phyloP scores from a whole-genome alignment of 2,888 invertebrate species.

The Drosophila hamatofila region DNA sequence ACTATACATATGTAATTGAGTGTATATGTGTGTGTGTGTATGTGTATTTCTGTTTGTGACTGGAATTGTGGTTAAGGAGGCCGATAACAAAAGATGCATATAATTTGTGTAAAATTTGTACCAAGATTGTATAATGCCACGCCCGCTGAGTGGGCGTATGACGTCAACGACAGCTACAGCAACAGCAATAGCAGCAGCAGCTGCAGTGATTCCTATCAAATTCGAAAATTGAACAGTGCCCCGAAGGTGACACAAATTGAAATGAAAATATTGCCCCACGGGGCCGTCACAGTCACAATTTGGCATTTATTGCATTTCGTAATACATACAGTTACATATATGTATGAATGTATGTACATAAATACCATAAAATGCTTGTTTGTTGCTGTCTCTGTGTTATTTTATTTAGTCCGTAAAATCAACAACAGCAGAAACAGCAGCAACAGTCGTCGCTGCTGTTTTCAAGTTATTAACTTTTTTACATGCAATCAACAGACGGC shows the following conservation, averaged over 20 bases:
- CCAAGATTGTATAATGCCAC: conserved; percentile 20
- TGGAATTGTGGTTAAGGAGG: conserved; percentile 11
- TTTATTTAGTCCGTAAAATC: conserved; percentile 52
- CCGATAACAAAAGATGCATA: conserved; percentile 44
- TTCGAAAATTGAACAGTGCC: conserved; percentile 43
- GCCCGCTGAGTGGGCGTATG: conserved; percentile 33
- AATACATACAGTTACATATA: conserved; percentile 17
- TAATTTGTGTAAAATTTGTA: conserved; percentile 43
- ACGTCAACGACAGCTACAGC: conserved; percentile 32
- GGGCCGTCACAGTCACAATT: conserved; percentile 39
- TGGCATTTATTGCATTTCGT: conserved; percentile 64
- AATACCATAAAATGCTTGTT: conserved; percentile 46
- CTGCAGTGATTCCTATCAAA: conserved; percentile 48
- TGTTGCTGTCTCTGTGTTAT: conserved; percentile 28
- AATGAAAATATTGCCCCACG: conserved; percentile 48
- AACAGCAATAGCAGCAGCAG: conserved; percentile 3
- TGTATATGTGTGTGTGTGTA: neutral
- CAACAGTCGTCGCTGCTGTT: conserved; percentile 27
- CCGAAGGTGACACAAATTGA: conserved; percentile 63
- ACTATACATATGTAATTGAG: neutral
- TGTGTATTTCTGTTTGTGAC: neutral
- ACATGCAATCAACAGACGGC: conserved; percentile 56
- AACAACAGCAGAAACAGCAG: conserved; percentile 26
- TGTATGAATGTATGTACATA: conserved; percentile 7
- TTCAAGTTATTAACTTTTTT: conserved; percentile 47